Conservation (phyloP, 37 sponge, comb jelly and placozoan species). For the Chondrilla cf. caribensis region DNA sequence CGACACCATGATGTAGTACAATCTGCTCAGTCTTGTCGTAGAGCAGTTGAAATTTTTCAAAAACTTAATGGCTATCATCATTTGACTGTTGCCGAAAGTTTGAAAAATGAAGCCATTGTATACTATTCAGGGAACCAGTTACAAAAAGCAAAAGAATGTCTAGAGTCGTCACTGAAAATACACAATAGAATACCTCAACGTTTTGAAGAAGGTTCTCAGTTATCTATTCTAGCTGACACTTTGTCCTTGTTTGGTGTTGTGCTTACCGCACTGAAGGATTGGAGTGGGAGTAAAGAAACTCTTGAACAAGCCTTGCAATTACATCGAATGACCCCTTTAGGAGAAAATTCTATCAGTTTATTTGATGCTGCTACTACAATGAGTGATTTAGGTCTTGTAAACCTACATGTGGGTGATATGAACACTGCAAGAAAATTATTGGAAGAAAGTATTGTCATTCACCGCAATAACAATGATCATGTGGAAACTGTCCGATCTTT, state of each 20-base stretch:
- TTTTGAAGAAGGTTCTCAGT: neutral
- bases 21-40: neutral
- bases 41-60: neutral
- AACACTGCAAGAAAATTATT: conserved; percentile 61
- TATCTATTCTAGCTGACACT: conserved; percentile 34
- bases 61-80: conserved; percentile 15
- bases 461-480: conserved; percentile 38
- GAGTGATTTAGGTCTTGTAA: conserved; percentile 67
- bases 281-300: conserved; percentile 28
- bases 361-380: conserved; percentile 48
- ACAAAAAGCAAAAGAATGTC: conserved; percentile 28
- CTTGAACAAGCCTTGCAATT: conserved; percentile 56
- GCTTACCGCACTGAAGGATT: conserved; percentile 39
- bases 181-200: conserved; percentile 20
- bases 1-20: neutral
- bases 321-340: conserved; percentile 52
- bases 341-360: conserved; percentile 20
- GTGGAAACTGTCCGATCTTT: conserved; percentile 57
- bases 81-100: conserved; percentile 37
- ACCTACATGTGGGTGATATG: conserved; percentile 54
- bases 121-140: conserved; percentile 30
- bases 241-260: conserved; percentile 54
- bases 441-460: conserved; percentile 36
- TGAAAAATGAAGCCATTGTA: conserved; percentile 49
- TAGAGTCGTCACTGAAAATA: conserved; percentile 30